These are phyloP conservation scores for Glaucomys volans DNA, from an alignment of 2,113 vertebrate genomes.

Conservation along the genomic window DNA sequence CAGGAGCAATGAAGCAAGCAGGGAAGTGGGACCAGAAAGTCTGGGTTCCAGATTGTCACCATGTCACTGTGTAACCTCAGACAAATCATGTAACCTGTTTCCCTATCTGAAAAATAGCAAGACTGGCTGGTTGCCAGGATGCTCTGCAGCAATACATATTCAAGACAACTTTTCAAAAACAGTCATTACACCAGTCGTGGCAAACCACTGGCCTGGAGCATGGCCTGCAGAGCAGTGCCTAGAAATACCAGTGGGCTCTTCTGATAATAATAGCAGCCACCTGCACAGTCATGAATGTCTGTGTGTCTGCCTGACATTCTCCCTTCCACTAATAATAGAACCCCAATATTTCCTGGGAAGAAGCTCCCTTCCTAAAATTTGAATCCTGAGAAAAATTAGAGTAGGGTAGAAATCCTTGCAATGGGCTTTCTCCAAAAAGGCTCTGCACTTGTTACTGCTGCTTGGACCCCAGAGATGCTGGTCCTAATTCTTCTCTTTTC, in stretches of 20 bases:
- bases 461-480: not conserved
- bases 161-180: not conserved
- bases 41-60: not conserved
- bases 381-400: not conserved
- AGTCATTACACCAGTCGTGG: too few relatives aligned
- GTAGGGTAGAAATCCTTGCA: not conserved
- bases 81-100: not conserved
- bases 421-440: not conserved
- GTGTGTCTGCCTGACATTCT: not conserved
- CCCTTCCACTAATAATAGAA: not conserved
- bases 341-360: not conserved
- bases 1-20: not conserved
- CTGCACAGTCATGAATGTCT: fast-evolving
- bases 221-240: not conserved
- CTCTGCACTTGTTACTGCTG: not conserved
- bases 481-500: not conserved
- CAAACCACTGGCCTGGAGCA: not conserved
- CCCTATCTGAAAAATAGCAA: not conserved
- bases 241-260: not conserved
- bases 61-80: not conserved
- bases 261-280: fast-evolving
- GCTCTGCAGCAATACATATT: not conserved
- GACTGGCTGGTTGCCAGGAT: not conserved
- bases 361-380: not conserved
- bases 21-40: not conserved